These are phyloP conservation scores for Peromyscus melanophrys DNA, from an alignment of 2,797 vertebrate genomes.

Conservation along the genomic window DNA sequence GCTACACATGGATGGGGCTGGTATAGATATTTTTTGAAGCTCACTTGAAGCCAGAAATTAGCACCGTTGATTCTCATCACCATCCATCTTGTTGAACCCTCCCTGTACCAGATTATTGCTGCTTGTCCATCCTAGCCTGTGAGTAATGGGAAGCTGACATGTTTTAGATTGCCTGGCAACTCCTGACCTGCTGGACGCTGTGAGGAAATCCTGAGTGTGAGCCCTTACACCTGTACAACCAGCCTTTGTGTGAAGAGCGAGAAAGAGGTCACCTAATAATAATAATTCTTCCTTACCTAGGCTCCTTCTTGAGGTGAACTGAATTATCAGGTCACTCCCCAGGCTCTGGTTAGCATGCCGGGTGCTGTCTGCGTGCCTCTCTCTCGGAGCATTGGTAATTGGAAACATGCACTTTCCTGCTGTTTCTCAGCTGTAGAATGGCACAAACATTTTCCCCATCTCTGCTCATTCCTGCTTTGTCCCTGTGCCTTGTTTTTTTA, in stretches of 20 bases:
- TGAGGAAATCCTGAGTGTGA: background rate
- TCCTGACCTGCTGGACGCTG: too few species aligned
- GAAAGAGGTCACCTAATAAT: too few species aligned
- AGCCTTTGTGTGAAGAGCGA: background rate
- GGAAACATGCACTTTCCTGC: background rate
- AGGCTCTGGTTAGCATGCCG: rapidly evolving
- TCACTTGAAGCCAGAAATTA: background rate
- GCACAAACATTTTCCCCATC: background rate
- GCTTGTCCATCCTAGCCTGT: background rate
- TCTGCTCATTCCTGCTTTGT: conserved; percentile 62
- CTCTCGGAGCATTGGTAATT: background rate
- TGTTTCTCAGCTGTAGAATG: background rate
- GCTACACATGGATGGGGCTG: background rate
- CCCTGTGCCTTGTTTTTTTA: conserved; percentile 26
- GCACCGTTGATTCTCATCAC: background rate
- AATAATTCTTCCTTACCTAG: background rate
- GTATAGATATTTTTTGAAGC: background rate
- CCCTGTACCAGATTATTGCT: background rate
- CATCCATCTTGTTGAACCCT: background rate
- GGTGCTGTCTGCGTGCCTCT: rapidly evolving
- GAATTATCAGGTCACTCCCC: too few species aligned
- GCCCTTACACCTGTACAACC: background rate
- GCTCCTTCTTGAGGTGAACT: background rate
- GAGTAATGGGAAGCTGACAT: background rate
- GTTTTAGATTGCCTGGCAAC: background rate